Evolutionary conservation across 2,797 vertebrate genomes (phyloP), one percentile per base, ranked within the genome.

Genomic region (Vespertilio murinus): DNA sequence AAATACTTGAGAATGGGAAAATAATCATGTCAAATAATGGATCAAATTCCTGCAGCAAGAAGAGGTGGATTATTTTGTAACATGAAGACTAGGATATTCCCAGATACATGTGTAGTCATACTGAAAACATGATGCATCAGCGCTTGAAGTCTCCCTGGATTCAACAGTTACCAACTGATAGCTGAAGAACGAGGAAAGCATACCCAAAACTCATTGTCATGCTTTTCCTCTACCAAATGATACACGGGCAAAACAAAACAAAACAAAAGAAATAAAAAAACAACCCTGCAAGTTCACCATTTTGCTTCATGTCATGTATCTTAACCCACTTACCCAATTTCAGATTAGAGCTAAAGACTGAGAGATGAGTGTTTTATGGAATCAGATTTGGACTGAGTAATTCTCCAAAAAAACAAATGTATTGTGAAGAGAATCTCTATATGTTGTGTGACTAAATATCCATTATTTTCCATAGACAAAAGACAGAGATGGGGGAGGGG

Each of bases 1-100:
- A 86, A 80, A 69, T 65, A 86, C 35, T 28, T 52, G 84, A 90
- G 73, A 82, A 89, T 35, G 38, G 74, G 83, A 81, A 93, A 89
- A 40, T 16, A 73, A 73, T 23, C 25, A 73, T 38, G 56, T 83
- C 59, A 69, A 83, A 74, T 10, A 61, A 61, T 30, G 28, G 67
- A 35, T 42, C 12, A 17, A 49, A 23, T 49, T 74, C 56, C 88
- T 1, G 1, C 20, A 47, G 64, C 78, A 93, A 59, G 65, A 81
- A 84, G 35, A 22, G 4, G 64, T 3, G 42, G 20, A 45, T 20
- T 17, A 30, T 70, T 93, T 92, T 61, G 79, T n/a, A 18, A 96
- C 80, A 84, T 17, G 35, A 86, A 91, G 33, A 30, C 18, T 71
- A 73, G 54, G 45, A 33, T 65, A 67, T 80, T 88, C 88, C 91